phyloP scores from a whole-genome alignment of 92 coral and sea anemone species.

The Epizoanthus scotinus region DNA sequence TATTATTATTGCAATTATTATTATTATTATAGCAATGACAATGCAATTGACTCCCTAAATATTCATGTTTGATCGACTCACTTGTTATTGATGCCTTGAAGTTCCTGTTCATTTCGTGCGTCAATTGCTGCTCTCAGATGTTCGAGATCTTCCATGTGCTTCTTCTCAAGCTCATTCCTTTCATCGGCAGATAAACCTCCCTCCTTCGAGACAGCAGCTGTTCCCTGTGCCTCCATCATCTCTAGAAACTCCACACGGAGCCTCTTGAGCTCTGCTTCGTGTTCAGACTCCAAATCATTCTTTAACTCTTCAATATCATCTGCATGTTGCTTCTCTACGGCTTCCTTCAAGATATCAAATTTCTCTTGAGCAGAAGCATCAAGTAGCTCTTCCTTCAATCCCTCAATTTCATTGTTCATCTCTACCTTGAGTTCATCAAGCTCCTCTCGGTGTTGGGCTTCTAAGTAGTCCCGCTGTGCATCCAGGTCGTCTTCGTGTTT shows the following conservation, averaged over 20 bases:
- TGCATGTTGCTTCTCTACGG: conserved; percentile 67
- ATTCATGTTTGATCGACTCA: not conserved
- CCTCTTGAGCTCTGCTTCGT: conserved; percentile 71
- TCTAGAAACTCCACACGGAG: conserved; percentile 67
- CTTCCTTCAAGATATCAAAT: conserved; percentile 64
- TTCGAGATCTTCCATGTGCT: conserved; percentile 74
- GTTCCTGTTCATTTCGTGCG: conserved; percentile 48
- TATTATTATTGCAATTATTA: no score
- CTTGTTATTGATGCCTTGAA: conserved; percentile 55
- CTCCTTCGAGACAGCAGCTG: conserved; percentile 19
- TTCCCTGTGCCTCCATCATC: conserved; percentile 47
- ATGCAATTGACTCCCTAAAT: not conserved
- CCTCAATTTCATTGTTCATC: conserved; percentile 57
- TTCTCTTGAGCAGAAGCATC: conserved; percentile 73
- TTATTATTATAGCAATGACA: no score
- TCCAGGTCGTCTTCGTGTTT: conserved; percentile 71
- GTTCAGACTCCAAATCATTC: conserved; percentile 74
- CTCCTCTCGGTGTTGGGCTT: conserved; percentile 67
- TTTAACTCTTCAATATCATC: conserved; percentile 68
- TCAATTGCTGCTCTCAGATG: conserved; percentile 46
- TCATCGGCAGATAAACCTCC: conserved; percentile 40
- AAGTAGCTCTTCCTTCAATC: conserved; percentile 61
- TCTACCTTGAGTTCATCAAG: conserved; percentile 71
- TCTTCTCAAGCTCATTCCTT: conserved; percentile 59
- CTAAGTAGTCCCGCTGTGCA: conserved; percentile 61